phyloP scores from a whole-genome alignment of 1,140 invertebrate genomes.

The Chlorops oryzae region DNA sequence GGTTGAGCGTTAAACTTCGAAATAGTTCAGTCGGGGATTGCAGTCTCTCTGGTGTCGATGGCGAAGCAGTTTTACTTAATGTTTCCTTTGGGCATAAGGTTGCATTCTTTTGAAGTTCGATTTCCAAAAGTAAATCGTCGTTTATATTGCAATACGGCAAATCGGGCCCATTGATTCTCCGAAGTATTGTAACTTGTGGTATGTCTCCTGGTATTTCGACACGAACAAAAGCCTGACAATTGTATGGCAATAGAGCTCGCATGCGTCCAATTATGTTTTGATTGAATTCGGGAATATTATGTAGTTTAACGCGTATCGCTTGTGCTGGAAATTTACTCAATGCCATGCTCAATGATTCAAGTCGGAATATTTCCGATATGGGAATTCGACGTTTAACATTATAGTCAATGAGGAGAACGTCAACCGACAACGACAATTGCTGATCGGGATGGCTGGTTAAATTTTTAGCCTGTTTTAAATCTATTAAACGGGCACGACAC shows the following conservation, averaged over 20 bases:
- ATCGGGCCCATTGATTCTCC: too few species aligned
- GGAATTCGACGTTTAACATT: conserved; percentile 34
- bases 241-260: conserved; percentile 27
- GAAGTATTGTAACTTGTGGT: too few species aligned
- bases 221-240: conserved; percentile 32
- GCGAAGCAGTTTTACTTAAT: conserved; percentile 19
- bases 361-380: conserved; percentile 40
- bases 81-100: too few species aligned
- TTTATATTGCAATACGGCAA: too few species aligned
- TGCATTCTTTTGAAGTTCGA: too few species aligned
- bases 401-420: conserved; percentile 40
- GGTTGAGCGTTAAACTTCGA: neutral
- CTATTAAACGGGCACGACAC: conserved; percentile 36
- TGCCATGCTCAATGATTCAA: conserved; percentile 40
- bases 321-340: conserved; percentile 36
- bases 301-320: conserved; percentile 29
- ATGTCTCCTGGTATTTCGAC: too few species aligned
- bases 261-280: conserved; percentile 30
- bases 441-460: too few species aligned
- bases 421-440: too few species aligned
- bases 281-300: conserved; percentile 35
- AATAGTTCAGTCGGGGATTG: too few species aligned
- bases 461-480: too few species aligned
- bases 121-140: too few species aligned
- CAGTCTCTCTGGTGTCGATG: conserved; percentile 27